Evolutionary conservation across 2,113 vertebrate species (phyloP), one percentile per base, ranked within the genome.

Genomic region (Ceyx cyanopectus): DNA sequence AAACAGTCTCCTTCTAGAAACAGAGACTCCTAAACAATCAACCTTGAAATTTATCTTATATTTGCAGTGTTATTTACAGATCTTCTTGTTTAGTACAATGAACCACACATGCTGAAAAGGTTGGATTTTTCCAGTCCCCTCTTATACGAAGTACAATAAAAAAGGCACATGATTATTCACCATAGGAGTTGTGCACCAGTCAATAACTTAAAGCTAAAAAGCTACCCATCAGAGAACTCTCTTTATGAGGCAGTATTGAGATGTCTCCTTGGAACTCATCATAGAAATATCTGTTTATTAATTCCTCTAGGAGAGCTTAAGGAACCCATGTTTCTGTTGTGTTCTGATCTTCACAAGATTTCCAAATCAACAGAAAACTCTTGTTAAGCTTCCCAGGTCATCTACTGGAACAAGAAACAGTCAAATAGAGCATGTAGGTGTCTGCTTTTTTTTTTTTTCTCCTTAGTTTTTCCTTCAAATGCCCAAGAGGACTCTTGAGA

Each of bases 161-260:
- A 97, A 98, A 98, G 98, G 98, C 98, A 98, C 98, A 72, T 98
- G 96, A 95, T 97, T 96, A 90, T 94, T 97, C 91, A 93, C 92
- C 53, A 57, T 81, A 83, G 78, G 82, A 95, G 85, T 96, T 94
- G 96, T 96, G 97, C 89, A 97, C 95, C 88, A 87, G 89, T 81
- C 69, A 77, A 76, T 88, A 97, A 95, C 92, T 95, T 92, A 89
- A 95, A 97, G 96, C 96, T 96, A 96, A 94, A 92, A 95, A 95
- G 85, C 92, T 32, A 32, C 92, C 94, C 83, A 90, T 81, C 66
- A 77, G 72, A 91, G 86, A 93, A 80, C 68, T 63, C 67, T 90
- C 92, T 93, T 85, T 63, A 18, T 86, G 81, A 69, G 77, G 94
- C 81, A 95, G 81, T 87, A 67, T 65, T 80, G 70, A 32, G 46